Percentiles rank a stretch among this genome's conserved stretches.
phyloP scores from a whole-genome alignment of 2,113 vertebrate species.

The Zosterops borbonicus region DNA sequence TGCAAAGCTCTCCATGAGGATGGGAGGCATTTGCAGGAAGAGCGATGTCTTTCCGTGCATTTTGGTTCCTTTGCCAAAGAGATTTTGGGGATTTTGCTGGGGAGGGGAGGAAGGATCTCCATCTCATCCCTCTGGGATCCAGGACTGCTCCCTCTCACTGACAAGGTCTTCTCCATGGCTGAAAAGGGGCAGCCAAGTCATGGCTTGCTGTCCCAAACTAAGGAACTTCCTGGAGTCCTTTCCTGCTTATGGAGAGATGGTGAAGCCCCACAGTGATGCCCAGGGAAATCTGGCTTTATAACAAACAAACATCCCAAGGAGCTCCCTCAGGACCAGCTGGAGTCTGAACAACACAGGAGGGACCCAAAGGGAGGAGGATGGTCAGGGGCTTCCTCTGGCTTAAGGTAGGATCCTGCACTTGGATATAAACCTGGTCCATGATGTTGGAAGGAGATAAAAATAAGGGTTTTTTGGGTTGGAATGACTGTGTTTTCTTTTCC shows the following conservation, averaged over 20 bases:
- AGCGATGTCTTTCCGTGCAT: accelerated
- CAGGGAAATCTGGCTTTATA: accelerated
- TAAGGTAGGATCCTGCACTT: background rate
- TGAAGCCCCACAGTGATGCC: background rate
- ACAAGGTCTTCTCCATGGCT: background rate
- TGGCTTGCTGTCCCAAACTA: background rate
- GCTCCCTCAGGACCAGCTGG: background rate
- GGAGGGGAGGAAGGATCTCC: background rate
- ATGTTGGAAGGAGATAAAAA: background rate
- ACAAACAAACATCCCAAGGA: background rate
- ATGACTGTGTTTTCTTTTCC: background rate
- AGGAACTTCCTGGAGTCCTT: background rate
- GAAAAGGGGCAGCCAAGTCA: background rate
- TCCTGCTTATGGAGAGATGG: background rate
- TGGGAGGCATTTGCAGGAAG: background rate
- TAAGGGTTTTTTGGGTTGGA: background rate
- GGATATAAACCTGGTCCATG: background rate
- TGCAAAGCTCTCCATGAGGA: background rate
- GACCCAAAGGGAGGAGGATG: background rate
- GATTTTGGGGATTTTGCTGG: background rate
- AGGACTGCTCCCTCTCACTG: background rate
- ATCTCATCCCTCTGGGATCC: background rate
- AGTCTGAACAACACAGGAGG: accelerated
- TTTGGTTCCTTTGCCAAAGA: background rate
- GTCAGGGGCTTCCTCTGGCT: background rate